Conservation (phyloP, 2,797 vertebrate species). For the Amazonetta brasiliensis region DNA sequence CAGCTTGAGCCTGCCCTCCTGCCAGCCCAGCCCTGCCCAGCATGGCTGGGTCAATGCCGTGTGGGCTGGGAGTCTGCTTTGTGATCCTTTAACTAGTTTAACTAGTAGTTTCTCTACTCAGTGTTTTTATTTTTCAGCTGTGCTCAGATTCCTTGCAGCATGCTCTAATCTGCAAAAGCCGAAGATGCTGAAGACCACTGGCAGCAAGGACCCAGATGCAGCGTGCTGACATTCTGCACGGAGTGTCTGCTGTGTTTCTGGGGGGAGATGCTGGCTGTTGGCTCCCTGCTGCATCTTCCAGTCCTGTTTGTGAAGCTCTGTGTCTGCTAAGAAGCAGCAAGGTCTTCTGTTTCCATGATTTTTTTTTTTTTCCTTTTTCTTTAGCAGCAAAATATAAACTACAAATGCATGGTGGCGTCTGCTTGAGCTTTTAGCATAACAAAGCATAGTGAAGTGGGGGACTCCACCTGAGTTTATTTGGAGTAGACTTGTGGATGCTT, state of each 20-base stretch:
- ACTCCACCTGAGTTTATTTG: not conserved
- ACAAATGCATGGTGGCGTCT: not conserved
- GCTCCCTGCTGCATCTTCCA: not conserved
- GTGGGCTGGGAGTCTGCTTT: not conserved
- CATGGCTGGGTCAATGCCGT: not conserved
- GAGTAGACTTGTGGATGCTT: not conserved
- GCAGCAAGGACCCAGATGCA: not conserved
- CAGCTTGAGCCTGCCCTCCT: not conserved
- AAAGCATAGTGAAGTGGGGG: not conserved
- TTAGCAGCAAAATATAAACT: not conserved
- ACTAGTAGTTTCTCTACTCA: not conserved
- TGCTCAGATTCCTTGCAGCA: not conserved
- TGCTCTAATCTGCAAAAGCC: not conserved
- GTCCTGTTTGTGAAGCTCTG: not conserved
- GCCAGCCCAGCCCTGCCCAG: not conserved
- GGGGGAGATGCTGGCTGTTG: accelerated
- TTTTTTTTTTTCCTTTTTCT: too few relatives aligned
- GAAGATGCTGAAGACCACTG: accelerated
- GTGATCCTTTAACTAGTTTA: not conserved
- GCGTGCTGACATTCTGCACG: accelerated
- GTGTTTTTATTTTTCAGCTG: not conserved
- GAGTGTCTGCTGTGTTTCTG: not conserved
- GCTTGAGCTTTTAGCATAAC: not conserved
- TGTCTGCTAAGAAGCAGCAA: not conserved
- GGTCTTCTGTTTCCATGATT: not conserved